phyloP scores from a whole-genome alignment of 2,797 vertebrate species.

The Enoplosus armatus region DNA sequence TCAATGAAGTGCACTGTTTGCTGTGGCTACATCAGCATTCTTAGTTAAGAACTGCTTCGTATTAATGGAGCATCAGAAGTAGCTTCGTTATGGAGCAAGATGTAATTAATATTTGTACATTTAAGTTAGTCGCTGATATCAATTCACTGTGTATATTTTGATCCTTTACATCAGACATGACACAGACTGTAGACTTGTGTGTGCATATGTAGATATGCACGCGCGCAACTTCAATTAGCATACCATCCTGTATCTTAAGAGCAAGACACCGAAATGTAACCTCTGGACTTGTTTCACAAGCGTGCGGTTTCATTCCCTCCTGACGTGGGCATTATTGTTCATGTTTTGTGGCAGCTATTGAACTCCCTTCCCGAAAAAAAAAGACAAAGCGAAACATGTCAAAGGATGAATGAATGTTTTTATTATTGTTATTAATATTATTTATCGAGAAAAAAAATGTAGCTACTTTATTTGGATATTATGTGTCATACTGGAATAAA shows the following conservation, averaged over 20 bases:
- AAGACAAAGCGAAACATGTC: conserved; percentile 92
- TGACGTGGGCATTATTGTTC: conserved; percentile 91
- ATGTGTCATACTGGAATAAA: conserved; percentile 99
- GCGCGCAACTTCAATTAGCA: conserved; percentile 79
- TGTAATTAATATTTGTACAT: conserved; percentile 88
- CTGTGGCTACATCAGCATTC: conserved; percentile 88
- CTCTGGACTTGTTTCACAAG: conserved; percentile 79
- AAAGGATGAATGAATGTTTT: conserved; percentile 94
- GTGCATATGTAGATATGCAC: conserved; percentile 83
- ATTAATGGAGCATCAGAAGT: conserved; percentile 94
- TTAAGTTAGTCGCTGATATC: conserved; percentile 83
- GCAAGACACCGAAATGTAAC: conserved; percentile 73
- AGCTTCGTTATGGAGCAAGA: conserved; percentile 99
- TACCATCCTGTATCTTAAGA: conserved; percentile 80
- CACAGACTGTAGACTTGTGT: conserved; percentile 85
- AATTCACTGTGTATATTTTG: conserved; percentile 87
- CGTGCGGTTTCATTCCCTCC: conserved; percentile 89
- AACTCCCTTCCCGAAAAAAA: conserved; percentile 80
- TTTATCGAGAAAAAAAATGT: conserved; percentile 97
- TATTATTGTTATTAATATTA: conserved; percentile 91
- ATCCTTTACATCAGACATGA: conserved; percentile 82
- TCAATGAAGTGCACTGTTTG: conserved; percentile 92
- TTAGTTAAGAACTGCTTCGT: conserved; percentile 90
- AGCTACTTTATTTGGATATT: conserved; percentile 92
- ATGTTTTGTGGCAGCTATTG: conserved; percentile 95